Evolutionary conservation across 2,113 vertebrate species (phyloP), one percentile per base, ranked within the genome.

Genomic region (Heliornis fulica): DNA sequence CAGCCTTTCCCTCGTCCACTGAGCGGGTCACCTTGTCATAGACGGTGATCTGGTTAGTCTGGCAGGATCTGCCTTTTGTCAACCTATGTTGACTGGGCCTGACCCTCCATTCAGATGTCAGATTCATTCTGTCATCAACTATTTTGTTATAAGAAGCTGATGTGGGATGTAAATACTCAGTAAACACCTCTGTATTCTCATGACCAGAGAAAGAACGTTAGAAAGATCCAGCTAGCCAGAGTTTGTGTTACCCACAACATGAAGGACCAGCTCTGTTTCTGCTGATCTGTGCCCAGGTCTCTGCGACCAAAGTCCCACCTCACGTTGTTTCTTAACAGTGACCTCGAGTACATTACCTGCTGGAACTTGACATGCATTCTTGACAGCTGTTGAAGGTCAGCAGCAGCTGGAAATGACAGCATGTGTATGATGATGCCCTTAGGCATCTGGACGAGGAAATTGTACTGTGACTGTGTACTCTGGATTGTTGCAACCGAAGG

Each of bases 301-400:
- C 51, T 34, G 57, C 41, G 28, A 11, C 32, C n/a, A 40, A 78
- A 63, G 23, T 34, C 69, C 36, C 17, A 36, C 5, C 26, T 66
- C 38, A 31, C 11, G 3, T 40, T 16, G 4, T 53, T 85, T 59
- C 54, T 34, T 54, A 64, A 34, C n/a, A 81, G 14, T 10, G 25
- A 64, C 34, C 28, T 69, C 38, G 36, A 63, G 38, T 36, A 53
- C 23, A 26, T 89, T 95, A 95, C 92, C 91, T 97, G 87, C 56
- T 87, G 86, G 69, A 96, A 97, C 36, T 70, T 92, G 70, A 75
- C n/a, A n/a, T 96, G 56, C 84, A 84, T 95, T 92, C 97, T 83
- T 88, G 91, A 94, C 54, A 95, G 63, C 34, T 96, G 79, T 64
- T 77, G 69, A 90, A 96, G 93, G 46, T 95, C 92, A 59, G 93